Evolutionary conservation across 1,140 invertebrate genomes (phyloP).

Genomic region (Trypoxylus dichotomus): DNA sequence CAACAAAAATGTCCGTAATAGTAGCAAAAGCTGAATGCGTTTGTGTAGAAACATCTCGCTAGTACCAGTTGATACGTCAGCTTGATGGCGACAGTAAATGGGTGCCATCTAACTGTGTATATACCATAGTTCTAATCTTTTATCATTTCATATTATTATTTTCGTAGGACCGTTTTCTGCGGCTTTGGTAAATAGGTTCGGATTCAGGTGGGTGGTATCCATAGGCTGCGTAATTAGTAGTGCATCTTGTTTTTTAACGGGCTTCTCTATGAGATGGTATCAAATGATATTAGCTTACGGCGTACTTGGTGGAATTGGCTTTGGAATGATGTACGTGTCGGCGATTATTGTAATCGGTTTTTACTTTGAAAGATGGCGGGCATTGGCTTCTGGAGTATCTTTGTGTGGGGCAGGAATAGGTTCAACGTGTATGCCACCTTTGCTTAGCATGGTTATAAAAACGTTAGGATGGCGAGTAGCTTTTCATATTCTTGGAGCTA

Average conservation of each 20-base stretch:
- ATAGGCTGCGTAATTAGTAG: constrained; percentile 64
- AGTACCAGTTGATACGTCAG: too few species aligned
- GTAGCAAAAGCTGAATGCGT: too few species aligned
- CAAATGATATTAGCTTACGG: constrained; percentile 67
- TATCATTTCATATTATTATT: neutral
- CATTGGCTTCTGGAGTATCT: constrained; percentile 76
- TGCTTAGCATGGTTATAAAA: constrained; percentile 57
- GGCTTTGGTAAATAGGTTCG: constrained; percentile 71
- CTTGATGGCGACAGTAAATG: too few species aligned
- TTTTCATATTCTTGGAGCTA: constrained; percentile 56
- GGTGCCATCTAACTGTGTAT: too few species aligned
- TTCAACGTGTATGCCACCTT: constrained; percentile 67
- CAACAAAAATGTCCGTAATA: too few species aligned
- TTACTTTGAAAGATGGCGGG: constrained; percentile 79
- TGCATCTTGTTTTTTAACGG: constrained; percentile 60
- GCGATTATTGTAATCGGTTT: constrained; percentile 76
- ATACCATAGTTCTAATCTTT: too few species aligned
- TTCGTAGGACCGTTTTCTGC: constrained; percentile 76
- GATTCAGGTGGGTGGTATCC: constrained; percentile 71
- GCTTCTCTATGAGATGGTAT: constrained; percentile 59
- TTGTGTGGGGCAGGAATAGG: constrained; percentile 80
- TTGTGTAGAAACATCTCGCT: too few species aligned
- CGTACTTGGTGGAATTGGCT: constrained; percentile 75
- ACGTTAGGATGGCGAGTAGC: constrained; percentile 58
- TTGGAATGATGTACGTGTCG: constrained; percentile 86